Evolutionary conservation across 2,888 invertebrate genomes (phyloP), one percentile per base, ranked within the genome.

Genomic region (Itoplectis maculator): DNA sequence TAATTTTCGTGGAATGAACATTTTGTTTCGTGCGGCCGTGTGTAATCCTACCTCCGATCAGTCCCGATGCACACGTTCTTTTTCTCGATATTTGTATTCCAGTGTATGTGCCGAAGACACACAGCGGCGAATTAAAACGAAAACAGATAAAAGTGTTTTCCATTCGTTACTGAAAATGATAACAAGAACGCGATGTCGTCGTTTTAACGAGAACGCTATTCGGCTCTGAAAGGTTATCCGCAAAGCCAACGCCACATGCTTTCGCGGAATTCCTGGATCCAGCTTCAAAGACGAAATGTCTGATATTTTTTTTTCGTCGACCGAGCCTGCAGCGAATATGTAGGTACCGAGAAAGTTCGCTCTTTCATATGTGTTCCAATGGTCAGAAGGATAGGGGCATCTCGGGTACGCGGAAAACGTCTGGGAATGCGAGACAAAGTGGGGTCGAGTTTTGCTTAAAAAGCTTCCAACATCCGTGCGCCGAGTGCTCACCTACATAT

Each of bases 361-460:
- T 56, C 15, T 63, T 11, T 29, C 15, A 29, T 18, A n/a, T n/a
- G n/a, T 51, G 13, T 20, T 15, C 13, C 20, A 18, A 49, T 15
- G 29, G 3, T 2, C 29, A 29, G 29, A 29, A 11, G 11, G 59
- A 15, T n/a, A 23, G 29, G n/a, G 69, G 69, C 51, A 40, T 40
- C 45, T 7, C 29, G 29, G 35, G 40, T 49, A 20, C 29, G 49
- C 29, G 29, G 29, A 11, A 54, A 54, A 74, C 9, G 29, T 51
- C n/a, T 40, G 15, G 11, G 20, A 15, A 40, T n/a, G n/a, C 29
- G 11, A 51, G 29, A 35, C 54, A 54, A 69, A 45, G 59, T 68
- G 8, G 42, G 61, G 47, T 42, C 47, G 47, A 75, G 56, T 70
- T 37, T 47, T 47, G 4, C 61, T 61, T 63, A 42, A 74, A 61